A percentile compares a stretch with the other conserved stretches of the same genome.
These are phyloP conservation scores for Zophobas atratus DNA, from an alignment of 1,140 invertebrate species.

Conservation along the genomic window DNA sequence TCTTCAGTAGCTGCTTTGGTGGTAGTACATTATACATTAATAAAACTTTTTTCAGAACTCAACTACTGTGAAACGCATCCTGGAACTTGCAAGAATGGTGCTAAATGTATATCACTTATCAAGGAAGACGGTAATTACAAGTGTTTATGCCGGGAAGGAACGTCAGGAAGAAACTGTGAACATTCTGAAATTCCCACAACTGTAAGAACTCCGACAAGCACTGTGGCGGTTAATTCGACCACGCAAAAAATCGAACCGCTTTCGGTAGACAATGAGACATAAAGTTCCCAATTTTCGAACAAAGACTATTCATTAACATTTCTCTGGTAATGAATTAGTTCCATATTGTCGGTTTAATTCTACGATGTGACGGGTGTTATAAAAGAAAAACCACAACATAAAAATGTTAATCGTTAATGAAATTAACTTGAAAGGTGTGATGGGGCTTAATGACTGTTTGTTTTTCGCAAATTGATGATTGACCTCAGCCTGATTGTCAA, in stretches of 20 bases:
- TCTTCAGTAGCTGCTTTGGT: too few relatives aligned
- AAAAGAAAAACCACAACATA: too few relatives aligned
- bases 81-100: conserved; percentile 81
- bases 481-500: too few relatives aligned
- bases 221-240: conserved; percentile 13
- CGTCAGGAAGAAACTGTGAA: conserved; percentile 75
- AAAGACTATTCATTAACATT: too few relatives aligned
- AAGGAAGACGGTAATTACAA: conserved; percentile 82
- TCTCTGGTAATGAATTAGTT: too few relatives aligned
- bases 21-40: too few relatives aligned
- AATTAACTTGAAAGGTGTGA: too few relatives aligned
- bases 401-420: too few relatives aligned
- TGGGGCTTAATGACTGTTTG: too few relatives aligned
- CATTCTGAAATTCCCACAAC: conserved; percentile 68
- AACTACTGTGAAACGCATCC: conserved; percentile 84
- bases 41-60: conserved; percentile 72
- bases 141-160: conserved; percentile 76
- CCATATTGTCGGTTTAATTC: too few relatives aligned
- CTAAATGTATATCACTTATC: conserved; percentile 84
- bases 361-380: too few relatives aligned
- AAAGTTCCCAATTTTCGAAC: background rate
- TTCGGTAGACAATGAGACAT: conserved; percentile 28
- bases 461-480: too few relatives aligned
- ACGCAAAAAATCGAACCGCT: conserved; percentile 31
- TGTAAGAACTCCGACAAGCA: conserved; percentile 11